Conservation (phyloP, 2,888 invertebrate species). For the Ophion costatus region DNA sequence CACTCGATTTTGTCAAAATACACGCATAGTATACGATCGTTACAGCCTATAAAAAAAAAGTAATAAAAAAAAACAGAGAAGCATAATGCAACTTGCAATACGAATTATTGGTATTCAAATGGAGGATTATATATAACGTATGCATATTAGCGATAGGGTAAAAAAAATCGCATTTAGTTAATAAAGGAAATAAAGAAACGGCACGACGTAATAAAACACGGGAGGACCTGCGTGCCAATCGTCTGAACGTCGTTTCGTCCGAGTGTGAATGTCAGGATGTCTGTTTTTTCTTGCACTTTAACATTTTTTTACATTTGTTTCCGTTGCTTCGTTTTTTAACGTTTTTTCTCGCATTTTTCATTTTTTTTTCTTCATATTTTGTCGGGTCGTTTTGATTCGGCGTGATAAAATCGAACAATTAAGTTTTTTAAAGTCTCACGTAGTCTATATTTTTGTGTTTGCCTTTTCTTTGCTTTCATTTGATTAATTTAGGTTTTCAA, state of each 20-base stretch:
- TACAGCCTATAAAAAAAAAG: constrained; percentile 52
- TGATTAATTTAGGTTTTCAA: too few species aligned
- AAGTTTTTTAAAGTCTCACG: constrained; percentile 11
- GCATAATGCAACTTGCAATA: constrained; percentile 63
- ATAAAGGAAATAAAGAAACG: too few species aligned
- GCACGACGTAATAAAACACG: constrained; percentile 72
- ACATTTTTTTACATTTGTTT: constrained; percentile 1
- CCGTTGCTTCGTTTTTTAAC: background rate
- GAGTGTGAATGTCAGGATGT: constrained; percentile 56
- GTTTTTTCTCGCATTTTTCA: background rate
- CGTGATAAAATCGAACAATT: too few species aligned
- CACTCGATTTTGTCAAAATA: constrained; percentile 65
- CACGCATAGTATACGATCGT: constrained; percentile 57
- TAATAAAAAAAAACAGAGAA: constrained; percentile 5
- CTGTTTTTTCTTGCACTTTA: constrained; percentile 30
- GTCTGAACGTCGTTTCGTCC: constrained; percentile 67
- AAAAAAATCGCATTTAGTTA: too few species aligned
- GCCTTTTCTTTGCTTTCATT: constrained; percentile 30
- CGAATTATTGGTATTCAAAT: constrained; percentile 84
- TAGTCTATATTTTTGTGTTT: constrained; percentile 10
- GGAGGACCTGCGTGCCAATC: constrained; percentile 69
- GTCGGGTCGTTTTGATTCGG: too few species aligned
- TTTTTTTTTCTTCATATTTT: too few species aligned
- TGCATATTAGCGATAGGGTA: constrained; percentile 22
- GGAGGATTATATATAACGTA: constrained; percentile 75